Evolutionary conservation across 2,888 invertebrate species (phyloP), one percentile per base, ranked within the genome.

Genomic region (Agrochola macilenta): DNA sequence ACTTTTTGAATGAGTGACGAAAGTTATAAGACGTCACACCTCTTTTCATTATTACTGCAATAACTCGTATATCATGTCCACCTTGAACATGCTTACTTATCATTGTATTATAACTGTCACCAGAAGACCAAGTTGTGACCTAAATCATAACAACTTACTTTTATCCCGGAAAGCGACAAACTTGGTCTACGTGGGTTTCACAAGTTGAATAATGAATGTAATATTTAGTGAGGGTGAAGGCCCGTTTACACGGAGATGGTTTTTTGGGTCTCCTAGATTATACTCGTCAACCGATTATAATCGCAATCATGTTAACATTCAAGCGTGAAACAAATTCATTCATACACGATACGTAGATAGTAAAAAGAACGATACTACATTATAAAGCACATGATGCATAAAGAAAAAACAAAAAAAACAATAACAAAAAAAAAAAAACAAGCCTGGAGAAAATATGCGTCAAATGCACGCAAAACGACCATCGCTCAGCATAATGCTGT

Each of bases 141-240:
- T 78, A 77, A 65, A 78, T 80, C 58, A 82, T 66, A 69, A 78
- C 39, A 80, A 82, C 78, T 65, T 77, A 68, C 70, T 77, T 82
- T 65, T 77, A 82, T 82, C 63, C 63, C 43, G 64, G 43, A 60
- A 54, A 65, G 35, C 46, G 63, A 76, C 43, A 14, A 80, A 80
- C 69, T 80, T 82, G 23, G 54, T 43, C 63, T 65, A 30, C 58
- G 78, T 65, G 70, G 82, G 39, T 2, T 57, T n/a, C 57, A 5
- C 30, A 63, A 49, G 61, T 20, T 68, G 68, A 79, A 81, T 66
- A 81, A 76, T 81, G 23, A 79, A 81, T 79, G 66, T 81, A 30
- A 80, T 73, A 74, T 80, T 81, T 82, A 52, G 54, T 81, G 12
- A 30, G 23, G 5, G 26, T 26, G 8, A 43, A 1, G 23, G 43